Evolutionary conservation across 2,113 vertebrate species (phyloP).

Genomic region (Dicaeum eximium): DNA sequence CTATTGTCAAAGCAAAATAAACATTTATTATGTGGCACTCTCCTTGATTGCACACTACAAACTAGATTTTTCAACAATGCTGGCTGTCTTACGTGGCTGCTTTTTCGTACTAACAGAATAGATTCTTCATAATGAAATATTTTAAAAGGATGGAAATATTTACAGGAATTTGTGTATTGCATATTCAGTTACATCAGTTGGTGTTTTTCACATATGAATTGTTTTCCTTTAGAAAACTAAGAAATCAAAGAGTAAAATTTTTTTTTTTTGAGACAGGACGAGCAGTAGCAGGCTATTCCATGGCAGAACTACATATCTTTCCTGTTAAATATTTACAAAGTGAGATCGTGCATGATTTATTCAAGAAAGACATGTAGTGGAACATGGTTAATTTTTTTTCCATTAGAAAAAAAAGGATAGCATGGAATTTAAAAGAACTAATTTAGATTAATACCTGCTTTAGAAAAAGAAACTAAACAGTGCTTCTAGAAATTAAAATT

Average conservation of each 20-base stretch:
- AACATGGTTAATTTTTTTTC: not conserved
- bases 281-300: not conserved
- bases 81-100: not conserved
- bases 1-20: not conserved
- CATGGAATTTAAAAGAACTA: not conserved
- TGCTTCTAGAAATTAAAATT: not conserved
- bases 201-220: not conserved
- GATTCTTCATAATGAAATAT: not conserved
- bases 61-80: not conserved
- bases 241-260: not conserved
- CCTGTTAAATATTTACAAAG: conserved; percentile 45
- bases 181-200: not conserved
- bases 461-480: not conserved
- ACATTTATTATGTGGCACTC: not conserved
- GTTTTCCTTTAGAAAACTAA: not conserved
- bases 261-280: not conserved
- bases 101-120: not conserved
- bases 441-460: not conserved
- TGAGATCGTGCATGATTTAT: not conserved
- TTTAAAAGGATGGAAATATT: not conserved
- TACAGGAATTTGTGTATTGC: not conserved
- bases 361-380: not conserved
- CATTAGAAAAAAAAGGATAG: not conserved
- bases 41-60: rapidly evolving
- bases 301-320: not conserved